These are phyloP conservation scores for Benthosema pterotum DNA, from an alignment of 2,797 vertebrate genomes.

Conservation along the genomic window DNA sequence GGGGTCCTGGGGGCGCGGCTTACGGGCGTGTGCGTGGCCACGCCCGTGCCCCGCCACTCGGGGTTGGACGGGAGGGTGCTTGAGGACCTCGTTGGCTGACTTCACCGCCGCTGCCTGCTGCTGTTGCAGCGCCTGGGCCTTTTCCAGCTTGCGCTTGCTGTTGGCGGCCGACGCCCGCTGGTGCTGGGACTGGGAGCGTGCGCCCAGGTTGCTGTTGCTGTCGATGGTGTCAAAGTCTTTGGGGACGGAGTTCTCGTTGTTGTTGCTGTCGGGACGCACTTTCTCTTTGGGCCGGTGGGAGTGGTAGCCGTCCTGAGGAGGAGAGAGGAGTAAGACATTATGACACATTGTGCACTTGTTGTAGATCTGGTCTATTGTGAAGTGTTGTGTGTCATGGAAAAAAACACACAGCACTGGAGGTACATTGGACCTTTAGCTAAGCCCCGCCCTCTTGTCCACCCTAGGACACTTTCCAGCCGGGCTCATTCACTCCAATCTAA, in stretches of 20 bases:
- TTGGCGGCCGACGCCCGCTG: conserved; percentile 38
- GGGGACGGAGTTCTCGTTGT: conserved; percentile 94
- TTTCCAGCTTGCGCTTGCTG: conserved; percentile 82
- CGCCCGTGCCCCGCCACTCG: conserved; percentile 24
- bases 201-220: conserved; percentile 92
- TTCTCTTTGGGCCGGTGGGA: conserved; percentile 92
- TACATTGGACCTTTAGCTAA: too few relatives aligned
- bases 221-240: conserved; percentile 96
- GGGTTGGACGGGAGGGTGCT: conserved; percentile 39
- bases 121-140: conserved; percentile 70
- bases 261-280: conserved; percentile 91
- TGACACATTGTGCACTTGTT: too few relatives aligned
- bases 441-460: too few relatives aligned
- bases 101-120: conserved; percentile 70
- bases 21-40: conserved; percentile 36
- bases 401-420: too few relatives aligned
- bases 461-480: too few relatives aligned
- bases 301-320: conserved; percentile 81
- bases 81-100: conserved; percentile 78
- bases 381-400: too few relatives aligned
- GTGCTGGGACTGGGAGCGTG: conserved; percentile 83
- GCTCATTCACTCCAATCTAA: too few relatives aligned
- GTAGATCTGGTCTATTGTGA: too few relatives aligned
- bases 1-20: conserved; percentile 21
- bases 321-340: not conserved